Evolutionary conservation across 2,797 vertebrate species (phyloP).

Genomic region (Tapera naevia): DNA sequence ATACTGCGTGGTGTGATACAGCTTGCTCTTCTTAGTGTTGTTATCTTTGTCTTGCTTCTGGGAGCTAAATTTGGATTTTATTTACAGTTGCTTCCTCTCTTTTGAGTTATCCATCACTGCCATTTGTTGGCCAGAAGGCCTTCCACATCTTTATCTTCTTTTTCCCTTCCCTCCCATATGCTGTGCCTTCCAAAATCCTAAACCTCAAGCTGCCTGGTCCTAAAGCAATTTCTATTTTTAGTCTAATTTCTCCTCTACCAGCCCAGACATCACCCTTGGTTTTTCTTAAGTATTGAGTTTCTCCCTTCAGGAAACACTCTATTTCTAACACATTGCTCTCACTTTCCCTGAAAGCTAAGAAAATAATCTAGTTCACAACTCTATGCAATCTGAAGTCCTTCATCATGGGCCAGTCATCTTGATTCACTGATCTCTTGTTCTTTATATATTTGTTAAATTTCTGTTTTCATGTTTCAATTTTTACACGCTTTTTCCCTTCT

Average conservation of each 20-base stretch:
- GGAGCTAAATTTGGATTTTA: not conserved
- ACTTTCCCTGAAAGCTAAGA: not conserved
- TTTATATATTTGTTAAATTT: not conserved
- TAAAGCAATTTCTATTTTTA: constrained; percentile 39
- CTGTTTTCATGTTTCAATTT: not conserved
- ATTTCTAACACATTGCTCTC: not conserved
- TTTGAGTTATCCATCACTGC: not conserved
- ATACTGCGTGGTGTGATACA: not conserved
- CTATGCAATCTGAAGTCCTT: not conserved
- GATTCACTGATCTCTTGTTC: not conserved
- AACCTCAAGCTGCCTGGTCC: not conserved
- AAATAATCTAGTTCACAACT: not conserved
- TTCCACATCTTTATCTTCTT: not conserved
- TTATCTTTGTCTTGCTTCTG: not conserved
- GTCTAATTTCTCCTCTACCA: constrained; percentile 10
- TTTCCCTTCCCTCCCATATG: not conserved
- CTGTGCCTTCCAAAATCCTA: not conserved
- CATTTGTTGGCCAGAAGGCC: not conserved
- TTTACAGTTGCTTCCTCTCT: not conserved
- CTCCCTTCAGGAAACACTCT: not conserved
- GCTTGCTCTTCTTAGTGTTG: not conserved
- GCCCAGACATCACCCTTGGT: not conserved
- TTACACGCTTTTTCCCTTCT: not conserved
- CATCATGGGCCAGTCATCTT: not conserved
- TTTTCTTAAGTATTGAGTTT: constrained; percentile 29